Evolutionary conservation across 1,140 invertebrate species (phyloP), one percentile per base, ranked within the genome.

Genomic region (Cyclargus thomasi): DNA sequence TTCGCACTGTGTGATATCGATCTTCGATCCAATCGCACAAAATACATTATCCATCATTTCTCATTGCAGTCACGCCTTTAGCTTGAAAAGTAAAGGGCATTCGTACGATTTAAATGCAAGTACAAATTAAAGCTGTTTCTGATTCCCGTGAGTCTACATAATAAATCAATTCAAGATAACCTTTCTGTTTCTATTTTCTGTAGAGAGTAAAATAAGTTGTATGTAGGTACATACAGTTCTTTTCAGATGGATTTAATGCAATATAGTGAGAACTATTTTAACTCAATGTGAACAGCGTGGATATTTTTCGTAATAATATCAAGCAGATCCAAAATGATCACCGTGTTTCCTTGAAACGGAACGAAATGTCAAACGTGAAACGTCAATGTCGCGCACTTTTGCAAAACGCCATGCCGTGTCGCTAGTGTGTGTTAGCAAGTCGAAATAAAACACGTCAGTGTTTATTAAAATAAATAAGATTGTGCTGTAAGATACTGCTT

Each of bases 391-490:
- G 35, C 39, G 21, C 67, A 62, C 10, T 62, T 53, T 36, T 23
- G 17, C 10, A 11, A 35, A 18, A 22, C 18, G 53, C 20, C 17
- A 35, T 55, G 67, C 21, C 22, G 36, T 65, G 57, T 36, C 35
- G 20, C 16, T 67, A 53, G 72, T 47, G 70, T 67, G 78, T 66
- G 29, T 23, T 65, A 68, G 76, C 81, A 70, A 85, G 78, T 85
- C 68, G 63, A 64, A 74, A 72, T 68, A 73, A 75, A 79, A 83
- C 83, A 85, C 83, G 83, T 85, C 83, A 85, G 79, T 81, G 74
- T 76, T 77, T 69, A 67, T 22, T 59, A 11, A 59, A 59, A 22
- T 59, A 22, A 59, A 35, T 53, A 68, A 53, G 29, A 47, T 16
- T 47, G 11, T 14, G 39, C 14, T 47, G 22, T 35, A 63, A n/a